Percentiles rank a stretch among this genome's conserved stretches.
phyloP scores from a whole-genome alignment of 2,113 vertebrate genomes.

The Rhegmatorhina hoffmannsi region DNA sequence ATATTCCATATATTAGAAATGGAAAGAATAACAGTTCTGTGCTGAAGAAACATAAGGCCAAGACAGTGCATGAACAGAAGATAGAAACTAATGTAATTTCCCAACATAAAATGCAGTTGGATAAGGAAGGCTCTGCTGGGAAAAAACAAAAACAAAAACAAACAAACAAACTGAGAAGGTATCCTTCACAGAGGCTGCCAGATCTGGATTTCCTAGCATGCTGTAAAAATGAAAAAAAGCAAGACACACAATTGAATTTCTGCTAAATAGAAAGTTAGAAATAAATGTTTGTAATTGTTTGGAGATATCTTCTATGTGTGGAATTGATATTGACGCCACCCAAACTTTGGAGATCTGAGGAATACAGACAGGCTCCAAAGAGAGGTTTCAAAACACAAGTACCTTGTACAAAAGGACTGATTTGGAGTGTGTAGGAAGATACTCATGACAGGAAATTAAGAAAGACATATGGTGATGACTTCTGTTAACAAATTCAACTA shows the following conservation, averaged over 20 bases:
- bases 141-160: neutral
- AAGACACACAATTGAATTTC: neutral
- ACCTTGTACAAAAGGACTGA: neutral
- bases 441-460: neutral
- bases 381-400: neutral
- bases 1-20: no score
- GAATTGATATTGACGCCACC: neutral
- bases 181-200: neutral
- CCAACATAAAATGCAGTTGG: neutral
- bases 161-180: neutral
- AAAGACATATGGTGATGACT: neutral
- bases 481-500: neutral
- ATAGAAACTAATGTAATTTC: neutral
- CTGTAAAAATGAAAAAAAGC: neutral
- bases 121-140: neutral
- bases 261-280: conserved; percentile 28
- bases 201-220: neutral
- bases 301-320: neutral
- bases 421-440: neutral
- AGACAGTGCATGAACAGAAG: neutral
- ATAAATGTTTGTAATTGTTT: neutral
- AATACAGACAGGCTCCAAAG: neutral
- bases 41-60: neutral
- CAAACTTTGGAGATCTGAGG: neutral
- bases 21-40: neutral